Evolutionary conservation across 1,140 invertebrate species (phyloP), one percentile per base, ranked within the genome.

Genomic region (Acyrthosiphon pisum): DNA sequence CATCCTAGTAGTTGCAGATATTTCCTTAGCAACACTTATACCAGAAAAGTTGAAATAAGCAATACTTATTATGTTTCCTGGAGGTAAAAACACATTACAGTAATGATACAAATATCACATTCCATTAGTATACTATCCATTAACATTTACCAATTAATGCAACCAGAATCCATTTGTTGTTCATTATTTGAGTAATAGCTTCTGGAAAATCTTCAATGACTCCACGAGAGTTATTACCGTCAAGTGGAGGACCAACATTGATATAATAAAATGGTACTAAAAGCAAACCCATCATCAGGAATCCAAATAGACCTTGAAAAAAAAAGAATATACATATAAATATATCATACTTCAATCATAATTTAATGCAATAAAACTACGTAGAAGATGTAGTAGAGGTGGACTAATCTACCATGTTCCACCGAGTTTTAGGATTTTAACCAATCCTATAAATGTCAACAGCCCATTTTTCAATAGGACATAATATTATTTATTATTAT

Each of bases 11-110:
- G 98, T 99, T 26, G 98, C 98, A 84, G 97, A 98, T 94, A 98
- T 96, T 95, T 99, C 98, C 96, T 99, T 99, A 0, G 98, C 99
- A n/a, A 99, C 98, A 95, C 97, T 98, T 44, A 99, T 97, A 41
- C 99, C 99, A 94, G 98, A 97, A 95, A 99, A 99, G 95, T 99
- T 99, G 95, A 99, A 99, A 95, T 99, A 98, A 6, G 98, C 98
- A 94, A 99, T 99, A 93, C 98, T 99, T 11, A 99, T 94, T 26
- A 98, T 96, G n/a, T 98, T 99, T 94, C 98, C 98, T 96, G 95
- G 68, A 94, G 96, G 94, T 56, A 93, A 93, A 94, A 26, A 68
- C 50, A 60, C 48, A 93, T 90, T 93, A 81, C 30, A 87, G 23
- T 35, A 46, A 68, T 14, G 50, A 53, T 94, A 48, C 37, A 46